Evolutionary conservation across 1,140 invertebrate genomes (phyloP), one percentile per base, ranked within the genome.

Genomic region (Drosophila subobscura): DNA sequence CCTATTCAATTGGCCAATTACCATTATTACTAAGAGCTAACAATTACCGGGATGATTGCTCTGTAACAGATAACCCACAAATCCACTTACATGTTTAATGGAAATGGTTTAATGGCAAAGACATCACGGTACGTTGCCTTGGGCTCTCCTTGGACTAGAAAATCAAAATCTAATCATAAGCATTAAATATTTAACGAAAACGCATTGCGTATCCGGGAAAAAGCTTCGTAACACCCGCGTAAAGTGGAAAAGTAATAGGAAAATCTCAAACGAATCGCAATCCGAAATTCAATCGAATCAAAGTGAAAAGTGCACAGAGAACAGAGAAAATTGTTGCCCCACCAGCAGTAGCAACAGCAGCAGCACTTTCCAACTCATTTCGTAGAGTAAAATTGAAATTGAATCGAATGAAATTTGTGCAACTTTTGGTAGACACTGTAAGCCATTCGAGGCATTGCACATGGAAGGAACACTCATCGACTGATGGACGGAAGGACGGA

Each of bases 341-440:
- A 27, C 3, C 37, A 4, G 25, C 20, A 45, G 3, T 3, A 54
- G 56, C 25, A 22, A 41, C 22, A 37, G 33, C 37, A 37, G 22
- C 22, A 52, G 40, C 14, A 51, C 23, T 55, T 68, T 67, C 63
- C 65, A 68, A 46, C 33, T 55, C 66, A 70, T 68, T 70, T 70
- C 44, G 16, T 56, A 41, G 64, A 68, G 56, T 50, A 72, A 37
- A 37, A 37, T 37, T 2, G 33, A 37, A 73, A 65, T 73, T 41
- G 37, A 74, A 73, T 74, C 37, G 27, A 59, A 72, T 72, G 56
- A 41, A 47, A 71, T 71, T 55, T 50, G 70, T 72, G 68, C 71
- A 64, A 44, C 37, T 54, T 65, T 47, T 55, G 67, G 40, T 8
- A 73, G 42, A 56, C 68, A 60, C 29, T 66, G 60, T 65, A 60